Evolutionary conservation across 2,797 vertebrate genomes (phyloP), one percentile per base, ranked within the genome.

Genomic region (Sebastes steindachneri): DNA sequence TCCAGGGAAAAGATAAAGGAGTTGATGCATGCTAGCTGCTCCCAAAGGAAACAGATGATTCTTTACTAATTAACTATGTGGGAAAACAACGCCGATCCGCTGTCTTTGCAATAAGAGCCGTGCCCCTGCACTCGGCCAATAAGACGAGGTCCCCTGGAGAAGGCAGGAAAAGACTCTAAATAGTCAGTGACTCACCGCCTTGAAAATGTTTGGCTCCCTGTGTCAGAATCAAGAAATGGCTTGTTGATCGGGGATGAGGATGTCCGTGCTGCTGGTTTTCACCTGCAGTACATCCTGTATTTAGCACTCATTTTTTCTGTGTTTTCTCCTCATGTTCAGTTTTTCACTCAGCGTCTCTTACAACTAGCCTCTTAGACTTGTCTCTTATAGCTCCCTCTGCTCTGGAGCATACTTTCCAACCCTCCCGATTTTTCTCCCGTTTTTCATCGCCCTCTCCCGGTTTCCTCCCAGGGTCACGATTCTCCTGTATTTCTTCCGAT

Each of bases 1-100:
- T 83, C 55, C 55, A 7, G 79, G 82, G 79, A 35, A 71, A 75
- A 80, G 72, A 90, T 79, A 86, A 85, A 85, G 72, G 26, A 82
- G 68, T 68, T 66, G 70, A 83, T 88, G 75, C 73, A 68, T 69
- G 62, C 81, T 54, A 73, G 45, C 62, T 71, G 63, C 59, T 88
- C 89, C 89, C 84, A 70, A 23, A 76, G 85, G 88, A 85, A 80
- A 76, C 54, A 63, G 51, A 89, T 79, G 69, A 91, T 84, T 81
- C 71, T 68, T 83, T 68, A 33, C 73, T 88, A 91, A 93, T 91
- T 88, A 89, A 86, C 80, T 84, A 54, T 83, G 85, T 72, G 68
- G 80, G 83, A 68, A 91, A 93, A 92, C 83, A 88, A 66, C 2
- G 23, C 67, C 89, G 82, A 91, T 85, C 86, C 80, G 48, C 77